Evolutionary conservation across 2,888 invertebrate genomes (phyloP).

Genomic region (Nomada ruficornis): DNA sequence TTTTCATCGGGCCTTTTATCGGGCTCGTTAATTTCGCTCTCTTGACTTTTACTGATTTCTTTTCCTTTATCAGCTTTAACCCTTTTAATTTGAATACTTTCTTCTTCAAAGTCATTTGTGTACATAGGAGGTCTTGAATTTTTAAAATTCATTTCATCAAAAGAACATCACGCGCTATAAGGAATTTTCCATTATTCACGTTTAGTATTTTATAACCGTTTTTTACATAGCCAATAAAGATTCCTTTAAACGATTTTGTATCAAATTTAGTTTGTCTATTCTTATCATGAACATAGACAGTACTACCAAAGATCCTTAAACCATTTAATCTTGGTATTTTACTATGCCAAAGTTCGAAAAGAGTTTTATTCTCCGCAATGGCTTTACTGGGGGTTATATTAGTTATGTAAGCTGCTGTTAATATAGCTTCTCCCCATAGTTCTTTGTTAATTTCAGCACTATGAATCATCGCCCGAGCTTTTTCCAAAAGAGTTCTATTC

Average conservation of each 20-base stretch:
- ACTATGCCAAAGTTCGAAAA: background rate
- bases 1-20: too few species aligned
- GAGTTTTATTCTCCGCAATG: background rate
- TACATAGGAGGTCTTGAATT: background rate
- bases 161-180: slow-evolving; percentile 6
- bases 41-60: too few species aligned
- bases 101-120: too few species aligned
- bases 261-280: background rate
- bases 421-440: background rate
- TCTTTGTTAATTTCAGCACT: background rate
- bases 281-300: slow-evolving; percentile 12
- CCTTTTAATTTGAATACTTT: too few species aligned
- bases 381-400: background rate
- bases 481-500: background rate
- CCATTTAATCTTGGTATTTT: background rate
- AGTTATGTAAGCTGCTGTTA: background rate
- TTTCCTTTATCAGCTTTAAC: too few species aligned
- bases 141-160: slow-evolving; percentile 22
- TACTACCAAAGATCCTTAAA: slow-evolving; percentile 1
- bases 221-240: background rate
- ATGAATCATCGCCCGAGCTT: background rate
- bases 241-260: background rate
- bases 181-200: slow-evolving; percentile 1
- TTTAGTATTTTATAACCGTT: background rate
- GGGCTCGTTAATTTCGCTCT: too few species aligned